Conservation (phyloP, 2,797 vertebrate species). For the Acanthopagrus latus region DNA sequence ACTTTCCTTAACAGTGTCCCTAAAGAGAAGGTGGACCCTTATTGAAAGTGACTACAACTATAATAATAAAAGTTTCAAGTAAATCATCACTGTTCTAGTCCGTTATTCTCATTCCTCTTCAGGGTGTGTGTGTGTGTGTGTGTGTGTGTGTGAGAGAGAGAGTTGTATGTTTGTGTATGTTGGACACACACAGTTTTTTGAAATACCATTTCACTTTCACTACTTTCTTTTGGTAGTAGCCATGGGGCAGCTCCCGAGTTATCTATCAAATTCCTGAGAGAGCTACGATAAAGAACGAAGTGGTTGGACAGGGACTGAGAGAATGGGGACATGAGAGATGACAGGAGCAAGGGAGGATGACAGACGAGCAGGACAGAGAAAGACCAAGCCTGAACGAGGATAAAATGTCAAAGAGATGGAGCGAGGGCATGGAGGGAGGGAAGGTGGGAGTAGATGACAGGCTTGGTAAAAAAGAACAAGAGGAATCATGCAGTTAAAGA, state of each 20-base stretch:
- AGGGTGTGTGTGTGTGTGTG: no score
- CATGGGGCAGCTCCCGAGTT: slow-evolving; percentile 24
- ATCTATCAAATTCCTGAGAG: slow-evolving; percentile 25
- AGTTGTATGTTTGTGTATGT: no score
- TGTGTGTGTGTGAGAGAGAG: no score
- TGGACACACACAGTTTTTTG: no score
- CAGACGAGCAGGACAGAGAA: slow-evolving; percentile 45
- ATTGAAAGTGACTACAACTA: slow-evolving; percentile 4
- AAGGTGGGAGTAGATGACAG: slow-evolving; percentile 30
- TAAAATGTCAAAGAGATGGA: slow-evolving; percentile 58
- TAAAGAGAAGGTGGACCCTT: neutral
- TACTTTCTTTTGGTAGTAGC: neutral
- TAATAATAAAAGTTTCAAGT: slow-evolving; percentile 17
- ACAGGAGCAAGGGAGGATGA: slow-evolving; percentile 58
- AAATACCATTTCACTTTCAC: no score
- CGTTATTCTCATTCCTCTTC: no score
- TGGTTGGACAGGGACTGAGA: slow-evolving; percentile 51
- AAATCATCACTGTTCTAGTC: slow-evolving; percentile 2
- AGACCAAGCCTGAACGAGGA: slow-evolving; percentile 44
- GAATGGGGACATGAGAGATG: slow-evolving; percentile 55
- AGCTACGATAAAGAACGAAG: slow-evolving; percentile 24
- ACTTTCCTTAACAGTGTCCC: slow-evolving; percentile 3
- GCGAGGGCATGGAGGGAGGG: slow-evolving; percentile 28
- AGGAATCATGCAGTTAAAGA: slow-evolving; percentile 43
- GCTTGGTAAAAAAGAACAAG: slow-evolving; percentile 49